Base-by-base conservation (phyloP, 2,113 vertebrate species). In the Otis tarda region DNA sequence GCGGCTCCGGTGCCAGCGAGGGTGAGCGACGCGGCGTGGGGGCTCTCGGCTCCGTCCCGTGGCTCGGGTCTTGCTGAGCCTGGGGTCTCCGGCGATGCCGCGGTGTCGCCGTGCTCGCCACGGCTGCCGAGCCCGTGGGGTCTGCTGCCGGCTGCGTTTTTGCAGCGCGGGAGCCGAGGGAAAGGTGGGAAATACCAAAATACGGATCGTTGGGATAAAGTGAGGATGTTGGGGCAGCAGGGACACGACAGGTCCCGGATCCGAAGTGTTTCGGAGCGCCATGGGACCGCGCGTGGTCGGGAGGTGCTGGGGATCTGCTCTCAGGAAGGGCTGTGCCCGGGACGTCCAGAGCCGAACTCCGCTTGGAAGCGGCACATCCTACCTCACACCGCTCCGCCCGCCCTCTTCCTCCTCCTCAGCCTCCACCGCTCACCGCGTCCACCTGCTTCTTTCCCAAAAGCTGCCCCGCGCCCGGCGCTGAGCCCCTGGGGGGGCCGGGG, bases 191-290 rank as follows among this genome's bases (percentile, higher is more conserved):
- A 59, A 9, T 2, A 24, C 21, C 0, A 0, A 22, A 3, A 27
- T 9, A 0, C 0, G 3, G 8, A 8, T 18, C 0, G 0, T 12
- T 1, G 24, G 71, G 78, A 7, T n/a, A 10, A 14, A 14, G 53
- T 47, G 13, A 57, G 57, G 73, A 39, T 41, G 37, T 2, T 16
- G 53, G 45, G 56, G 35, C 41, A 21, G 56, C 27, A 0, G 0
- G 45, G 50, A 3, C 6, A 0, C 0, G 50, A 28, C 1, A n/a
- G 61, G 14, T 11, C 52, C 39, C 1, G 1, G 1, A 22, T 12
- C 41, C 6, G 0, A 47, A 0, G 11, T 1, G 0, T 4, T 19
- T 61, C 81, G 1, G 3, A 25, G 55, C 2, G 0, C 43, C 8
- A 5, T 0, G 14, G 83, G 30, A 31, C 20, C 3, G 0, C 1